phyloP scores from a whole-genome alignment of 2,888 invertebrate genomes.

The Halictus ligatus region DNA sequence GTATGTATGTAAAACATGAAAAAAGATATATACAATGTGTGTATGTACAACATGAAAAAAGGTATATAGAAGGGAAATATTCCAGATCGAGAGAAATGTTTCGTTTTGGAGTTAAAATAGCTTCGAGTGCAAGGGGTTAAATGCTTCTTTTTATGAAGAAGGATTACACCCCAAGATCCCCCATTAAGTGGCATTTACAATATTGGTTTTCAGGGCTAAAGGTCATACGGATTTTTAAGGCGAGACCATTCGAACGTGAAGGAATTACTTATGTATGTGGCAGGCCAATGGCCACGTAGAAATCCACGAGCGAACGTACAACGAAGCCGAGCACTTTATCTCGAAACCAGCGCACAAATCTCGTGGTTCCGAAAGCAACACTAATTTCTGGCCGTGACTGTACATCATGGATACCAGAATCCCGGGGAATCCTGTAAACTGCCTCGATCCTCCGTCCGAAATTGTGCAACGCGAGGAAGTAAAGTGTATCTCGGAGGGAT shows the following conservation, averaged over 20 bases:
- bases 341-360: slow-evolving; percentile 14
- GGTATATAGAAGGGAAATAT: too few species aligned
- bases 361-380: not conserved
- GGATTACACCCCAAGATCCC: too few species aligned
- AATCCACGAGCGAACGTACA: not conserved
- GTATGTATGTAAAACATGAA: too few species aligned
- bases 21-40: too few species aligned
- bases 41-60: too few species aligned
- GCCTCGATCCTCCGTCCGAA: slow-evolving; percentile 21
- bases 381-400: slow-evolving; percentile 10
- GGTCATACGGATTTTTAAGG: not conserved
- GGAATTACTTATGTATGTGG: not conserved
- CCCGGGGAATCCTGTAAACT: slow-evolving; percentile 15
- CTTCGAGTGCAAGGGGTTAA: too few species aligned
- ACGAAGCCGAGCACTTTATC: not conserved
- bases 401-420: slow-evolving; percentile 15
- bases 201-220: not conserved
- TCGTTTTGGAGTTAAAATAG: too few species aligned
- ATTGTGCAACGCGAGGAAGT: slow-evolving; percentile 39
- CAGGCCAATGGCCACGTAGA: not conserved
- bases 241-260: not conserved
- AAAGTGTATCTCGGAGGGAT: slow-evolving; percentile 32
- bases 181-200: not conserved
- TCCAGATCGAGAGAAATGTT: too few species aligned
- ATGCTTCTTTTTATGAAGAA: too few species aligned